Conservation (phyloP, 2,113 vertebrate genomes). For the Poecilia latipinna region DNA sequence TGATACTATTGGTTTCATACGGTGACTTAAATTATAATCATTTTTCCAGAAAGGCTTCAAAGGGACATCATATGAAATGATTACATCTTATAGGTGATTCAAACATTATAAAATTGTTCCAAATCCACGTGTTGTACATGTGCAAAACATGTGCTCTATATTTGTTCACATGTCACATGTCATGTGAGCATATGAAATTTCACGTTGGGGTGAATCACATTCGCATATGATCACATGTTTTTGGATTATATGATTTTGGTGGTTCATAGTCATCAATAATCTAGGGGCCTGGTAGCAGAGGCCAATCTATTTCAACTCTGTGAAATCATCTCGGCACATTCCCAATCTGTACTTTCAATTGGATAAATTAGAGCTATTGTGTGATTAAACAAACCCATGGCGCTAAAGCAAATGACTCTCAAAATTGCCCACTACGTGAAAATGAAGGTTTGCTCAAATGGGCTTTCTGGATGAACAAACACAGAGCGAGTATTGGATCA, state of each 20-base stretch:
- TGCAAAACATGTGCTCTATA: not conserved
- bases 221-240: not conserved
- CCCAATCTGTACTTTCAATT: conserved; percentile 28
- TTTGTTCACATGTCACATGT: not conserved
- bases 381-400: conserved; percentile 46
- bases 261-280: conserved; percentile 27
- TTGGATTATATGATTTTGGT: conserved; percentile 57
- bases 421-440: conserved; percentile 49
- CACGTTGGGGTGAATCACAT: not conserved
- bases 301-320: conserved; percentile 30
- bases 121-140: no score
- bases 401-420: conserved; percentile 33
- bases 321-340: conserved; percentile 23
- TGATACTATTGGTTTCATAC: no score
- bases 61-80: not conserved
- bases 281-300: conserved; percentile 31
- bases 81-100: not conserved
- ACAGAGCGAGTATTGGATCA: conserved; percentile 28
- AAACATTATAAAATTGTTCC: not conserved
- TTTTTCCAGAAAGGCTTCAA: not conserved
- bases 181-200: not conserved
- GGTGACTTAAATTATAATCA: no score
- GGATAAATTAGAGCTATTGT: conserved; percentile 41
- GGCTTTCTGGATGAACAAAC: conserved; percentile 45
- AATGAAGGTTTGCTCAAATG: conserved; percentile 61